Conservation (phyloP, 2,797 vertebrate species). For the Spea hammondii region DNA sequence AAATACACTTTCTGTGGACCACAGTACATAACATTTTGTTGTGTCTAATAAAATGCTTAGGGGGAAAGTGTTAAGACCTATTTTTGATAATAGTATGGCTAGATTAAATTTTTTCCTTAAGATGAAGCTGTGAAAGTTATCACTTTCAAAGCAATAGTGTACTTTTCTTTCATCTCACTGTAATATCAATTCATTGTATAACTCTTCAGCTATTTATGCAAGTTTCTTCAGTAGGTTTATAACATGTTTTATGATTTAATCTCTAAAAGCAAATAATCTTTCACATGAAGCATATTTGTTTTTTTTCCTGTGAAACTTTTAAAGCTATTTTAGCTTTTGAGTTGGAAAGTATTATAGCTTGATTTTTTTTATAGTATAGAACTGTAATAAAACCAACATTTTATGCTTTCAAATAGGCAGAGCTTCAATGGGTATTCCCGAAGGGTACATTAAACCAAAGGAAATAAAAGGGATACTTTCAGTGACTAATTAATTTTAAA, state of each 20-base stretch:
- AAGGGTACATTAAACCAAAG: background rate
- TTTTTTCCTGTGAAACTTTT: background rate
- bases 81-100: background rate
- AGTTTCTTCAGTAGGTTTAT: background rate
- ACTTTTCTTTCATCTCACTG: background rate
- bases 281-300: background rate
- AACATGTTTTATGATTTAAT: constrained; percentile 1
- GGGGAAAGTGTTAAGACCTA: background rate
- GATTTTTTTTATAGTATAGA: background rate
- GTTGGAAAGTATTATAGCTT: background rate
- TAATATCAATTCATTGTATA: background rate
- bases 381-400: background rate
- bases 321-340: background rate
- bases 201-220: background rate
- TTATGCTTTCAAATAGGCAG: background rate
- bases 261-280: background rate
- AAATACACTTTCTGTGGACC: no score
- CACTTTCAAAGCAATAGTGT: background rate
- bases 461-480: background rate
- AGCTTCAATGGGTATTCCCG: background rate
- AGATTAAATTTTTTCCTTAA: background rate
- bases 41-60: no score
- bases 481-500: background rate
- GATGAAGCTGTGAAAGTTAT: background rate
- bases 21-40: no score